Conservation (phyloP, 2,113 vertebrate genomes). For the Hippocampus abdominalis region DNA sequence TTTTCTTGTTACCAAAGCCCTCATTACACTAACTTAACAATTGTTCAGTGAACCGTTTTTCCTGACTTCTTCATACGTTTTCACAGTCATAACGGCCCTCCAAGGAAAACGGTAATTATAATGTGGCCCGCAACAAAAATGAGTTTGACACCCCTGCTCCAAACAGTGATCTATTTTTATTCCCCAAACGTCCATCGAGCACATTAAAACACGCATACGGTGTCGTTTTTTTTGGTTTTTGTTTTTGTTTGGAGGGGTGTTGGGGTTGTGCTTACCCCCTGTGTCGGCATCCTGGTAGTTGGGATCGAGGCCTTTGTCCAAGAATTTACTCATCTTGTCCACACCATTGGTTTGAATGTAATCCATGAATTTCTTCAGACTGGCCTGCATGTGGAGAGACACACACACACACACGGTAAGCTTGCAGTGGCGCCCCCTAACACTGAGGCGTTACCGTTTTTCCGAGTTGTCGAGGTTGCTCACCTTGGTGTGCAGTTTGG, state of each 20-base stretch:
- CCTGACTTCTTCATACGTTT: no score
- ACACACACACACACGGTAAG: not conserved
- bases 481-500: constrained; percentile 96
- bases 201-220: not conserved
- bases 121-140: no score
- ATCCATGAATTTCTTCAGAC: constrained; percentile 89
- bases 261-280: constrained; percentile 71
- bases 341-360: constrained; percentile 83
- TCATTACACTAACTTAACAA: no score
- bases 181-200: not conserved
- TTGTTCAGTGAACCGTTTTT: no score
- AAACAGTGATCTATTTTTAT: not conserved
- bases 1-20: no score
- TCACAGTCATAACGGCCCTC: no score
- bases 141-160: no score
- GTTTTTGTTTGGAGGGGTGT: not conserved
- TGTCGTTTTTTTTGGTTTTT: not conserved
- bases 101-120: no score
- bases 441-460: no score
- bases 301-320: constrained; percentile 90
- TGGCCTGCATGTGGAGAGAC: constrained; percentile 71
- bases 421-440: not conserved
- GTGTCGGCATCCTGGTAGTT: constrained; percentile 88
- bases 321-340: constrained; percentile 85
- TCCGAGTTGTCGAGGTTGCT: no score